Evolutionary conservation across 2,888 invertebrate species (phyloP), one percentile per base, ranked within the genome.

Genomic region (Cosmopolites sordidus): DNA sequence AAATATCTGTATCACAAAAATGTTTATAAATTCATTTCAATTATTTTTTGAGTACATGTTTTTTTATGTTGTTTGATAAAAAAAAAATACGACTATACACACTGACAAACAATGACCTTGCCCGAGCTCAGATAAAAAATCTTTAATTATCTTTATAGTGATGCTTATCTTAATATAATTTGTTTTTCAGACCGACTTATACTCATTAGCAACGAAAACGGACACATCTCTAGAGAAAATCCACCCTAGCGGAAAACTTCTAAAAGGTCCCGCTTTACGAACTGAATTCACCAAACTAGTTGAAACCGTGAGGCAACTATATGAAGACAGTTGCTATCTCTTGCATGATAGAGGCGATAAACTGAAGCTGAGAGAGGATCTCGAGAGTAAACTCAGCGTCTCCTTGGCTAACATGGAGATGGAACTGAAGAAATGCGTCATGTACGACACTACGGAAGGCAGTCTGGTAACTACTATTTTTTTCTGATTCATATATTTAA

Each of bases 191-290:
- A 47, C 82, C n/a, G 84, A 87, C 66, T 78, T 92, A 22, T 87
- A 89, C 70, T 80, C 84, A 43, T 75, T 87, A 45, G 91, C 92
- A 11, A 81, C 84, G 42, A 83, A 87, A 58, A 82, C 85, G 1
- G 81, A 83, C n/a, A 76, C 78, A 17, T 81, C 82, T 57, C 72
- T 89, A 45, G 88, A 89, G 66, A 80, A 81, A 51, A 81, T 89
- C 70, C 92, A 87, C 77, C 90, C 88, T 0, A 86, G 87, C 52
- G 92, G 92, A 8, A 86, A 86, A 66, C 79, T 93, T 27, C 75
- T 90, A 45, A 87, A 91, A 66, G 86, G 88, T 73, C 84, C 86
- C 2, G 16, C 83, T 81, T 55, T 75, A 56, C 75, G 94, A 42
- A 79, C 83, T 15, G 82, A 88, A 62, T 82, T 93, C 38, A 89